A percentile compares a stretch with the other conserved stretches of the same genome.
phyloP scores from a whole-genome alignment of 2,113 vertebrate species.

The Oceanites oceanicus region DNA sequence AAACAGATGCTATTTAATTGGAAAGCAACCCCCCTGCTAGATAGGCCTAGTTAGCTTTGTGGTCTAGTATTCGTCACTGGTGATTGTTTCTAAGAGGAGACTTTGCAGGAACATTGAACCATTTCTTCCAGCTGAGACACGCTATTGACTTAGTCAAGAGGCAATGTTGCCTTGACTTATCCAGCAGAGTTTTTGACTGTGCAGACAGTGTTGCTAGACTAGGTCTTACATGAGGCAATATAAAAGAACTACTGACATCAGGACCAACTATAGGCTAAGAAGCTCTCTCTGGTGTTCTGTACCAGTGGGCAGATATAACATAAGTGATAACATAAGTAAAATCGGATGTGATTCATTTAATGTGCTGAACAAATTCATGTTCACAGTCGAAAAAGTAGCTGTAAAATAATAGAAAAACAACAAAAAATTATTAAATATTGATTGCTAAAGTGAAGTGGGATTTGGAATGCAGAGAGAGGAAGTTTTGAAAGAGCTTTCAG shows the following conservation, averaged over 20 bases:
- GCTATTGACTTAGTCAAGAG: not conserved
- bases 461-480: not conserved
- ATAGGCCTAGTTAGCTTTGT: not conserved
- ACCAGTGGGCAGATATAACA: not conserved
- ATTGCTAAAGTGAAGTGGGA: not conserved
- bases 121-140: not conserved
- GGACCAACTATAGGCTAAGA: not conserved
- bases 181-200: not conserved
- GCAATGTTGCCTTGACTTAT: not conserved
- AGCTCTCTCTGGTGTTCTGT: not conserved
- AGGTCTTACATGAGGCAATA: not conserved
- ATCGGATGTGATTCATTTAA: not conserved
- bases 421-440: not conserved
- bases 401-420: not conserved
- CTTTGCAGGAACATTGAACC: not conserved
- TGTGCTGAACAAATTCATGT: not conserved
- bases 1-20: not conserved
- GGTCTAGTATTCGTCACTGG: not conserved
- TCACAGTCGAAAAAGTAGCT: not conserved
- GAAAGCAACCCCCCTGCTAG: not conserved
- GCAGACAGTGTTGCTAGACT: not conserved
- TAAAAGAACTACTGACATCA: not conserved
- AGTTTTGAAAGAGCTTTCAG: not conserved
- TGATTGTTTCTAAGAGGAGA: not conserved
- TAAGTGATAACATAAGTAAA: not conserved